These are phyloP conservation scores for Lomographa bimaculata DNA, from an alignment of 2,888 invertebrate genomes.

Conservation along the genomic window DNA sequence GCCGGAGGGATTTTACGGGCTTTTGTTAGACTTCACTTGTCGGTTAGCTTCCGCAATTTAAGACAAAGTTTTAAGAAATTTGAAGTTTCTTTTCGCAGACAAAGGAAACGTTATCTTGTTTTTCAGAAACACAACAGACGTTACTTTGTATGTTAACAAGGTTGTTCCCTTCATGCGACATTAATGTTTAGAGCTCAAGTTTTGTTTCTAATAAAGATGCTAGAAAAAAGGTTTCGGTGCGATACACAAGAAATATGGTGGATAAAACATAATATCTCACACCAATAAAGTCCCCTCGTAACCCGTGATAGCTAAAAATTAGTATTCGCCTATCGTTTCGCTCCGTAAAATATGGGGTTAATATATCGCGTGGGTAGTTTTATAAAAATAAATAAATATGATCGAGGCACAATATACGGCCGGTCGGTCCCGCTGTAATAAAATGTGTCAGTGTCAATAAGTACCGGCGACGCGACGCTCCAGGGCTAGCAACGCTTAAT, in stretches of 20 bases:
- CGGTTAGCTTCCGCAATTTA: slow-evolving; percentile 21
- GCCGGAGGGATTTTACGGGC: slow-evolving; percentile 27
- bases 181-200: too few species aligned
- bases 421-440: slow-evolving; percentile 19
- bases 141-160: too few species aligned
- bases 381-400: slow-evolving; percentile 36
- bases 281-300: slow-evolving; percentile 15
- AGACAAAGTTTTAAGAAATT: slow-evolving; percentile 17
- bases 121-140: too few species aligned
- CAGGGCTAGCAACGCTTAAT: slow-evolving; percentile 1
- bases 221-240: too few species aligned
- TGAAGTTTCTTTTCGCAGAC: slow-evolving; percentile 18
- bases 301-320: slow-evolving; percentile 24
- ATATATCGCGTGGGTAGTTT: slow-evolving; percentile 31
- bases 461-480: slow-evolving; percentile 12
- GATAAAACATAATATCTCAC: slow-evolving; percentile 1
- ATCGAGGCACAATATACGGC: slow-evolving; percentile 25
- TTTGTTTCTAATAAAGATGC: too few species aligned
- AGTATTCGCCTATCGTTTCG: slow-evolving; percentile 29
- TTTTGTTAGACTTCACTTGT: slow-evolving; percentile 25
- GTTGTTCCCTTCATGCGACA: too few species aligned
- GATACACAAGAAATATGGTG: too few species aligned
- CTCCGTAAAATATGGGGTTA: slow-evolving; percentile 34
- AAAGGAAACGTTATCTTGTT: not conserved
- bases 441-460: slow-evolving; percentile 33